Base-by-base conservation (phyloP, 2,797 vertebrate species). In the Enteromius thamalakanensis region DNA sequence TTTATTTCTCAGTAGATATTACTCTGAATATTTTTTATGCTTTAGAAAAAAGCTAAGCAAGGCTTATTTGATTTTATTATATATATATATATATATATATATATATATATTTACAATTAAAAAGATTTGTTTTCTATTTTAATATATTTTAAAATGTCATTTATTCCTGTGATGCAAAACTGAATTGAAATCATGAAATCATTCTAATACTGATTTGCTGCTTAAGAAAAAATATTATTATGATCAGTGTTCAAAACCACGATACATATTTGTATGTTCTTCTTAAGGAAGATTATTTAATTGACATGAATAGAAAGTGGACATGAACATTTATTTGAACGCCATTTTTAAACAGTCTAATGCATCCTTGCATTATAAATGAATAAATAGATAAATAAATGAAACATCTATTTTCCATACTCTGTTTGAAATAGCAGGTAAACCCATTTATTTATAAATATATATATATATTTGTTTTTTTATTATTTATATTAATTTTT, bases 1-100 rank as follows among this genome's bases (percentile, higher is more conserved):
- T 42, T 42, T 68, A 40, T 68, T 68, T 68, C 19, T 12, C 19
- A 68, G 65, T 42, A 68, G 34, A 40, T 68, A 68, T n/a, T 68
- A 40, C 37, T 2, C 0, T 65, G 19, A 34, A 19, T 29, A 34
- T 3, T 34, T 34, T 32, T n/a, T 3, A n/a, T 55, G 21, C n/a
- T 55, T 55, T 55, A 55, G 21, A 55, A n/a, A 55, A n/a, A 55
- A 55, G 51, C 19, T 55, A 3, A 53, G 19, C 51, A 53, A 26
- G 26, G 26, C 26, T 26, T 26, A 26, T 26, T 26, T 26, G 26
- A 26, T 26, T 26, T 26, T n/a, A n/a, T n/a, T n/a, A 26, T 26
- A 26, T 26, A 26, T 26, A 26, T 26, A 26, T 26, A 26, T 26
- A 26, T n/a, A 26, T 26, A 26, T 26, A 26, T 26, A 26, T 26